Evolutionary conservation across 1,140 invertebrate species (phyloP), one percentile per base, ranked within the genome.

Genomic region (Ganaspis sp.): DNA sequence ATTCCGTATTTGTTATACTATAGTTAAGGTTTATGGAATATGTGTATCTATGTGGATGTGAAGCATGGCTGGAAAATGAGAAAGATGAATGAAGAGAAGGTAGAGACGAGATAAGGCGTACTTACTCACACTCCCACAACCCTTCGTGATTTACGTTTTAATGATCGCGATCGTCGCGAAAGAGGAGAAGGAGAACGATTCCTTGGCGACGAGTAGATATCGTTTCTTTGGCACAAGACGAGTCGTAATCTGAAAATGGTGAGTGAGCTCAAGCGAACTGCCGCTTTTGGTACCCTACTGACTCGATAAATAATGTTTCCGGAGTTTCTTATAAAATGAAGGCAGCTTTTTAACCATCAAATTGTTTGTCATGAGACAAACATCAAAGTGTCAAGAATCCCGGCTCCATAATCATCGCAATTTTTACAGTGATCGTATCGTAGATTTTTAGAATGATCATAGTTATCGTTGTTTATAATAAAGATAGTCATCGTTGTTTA

Each of bases 61-160:
- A n/a, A 23, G 37, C n/a, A n/a, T n/a, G n/a, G n/a, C 26, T 34
- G 26, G 17, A n/a, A 53, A 9, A 49, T 77, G 45, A 49, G 26
- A 73, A 70, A 64, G 49, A 74, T 70, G 70, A 49, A 2, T 21
- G 34, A 58, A 75, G 73, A 53, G 38, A 69, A 74, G 77, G 70
- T 49, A 54, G 69, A 38, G 69, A 29, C 19, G 54, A 38, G 21
- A 77, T 72, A 80, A 54, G 71, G 74, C 53, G 53, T 54, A 54
- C 53, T 54, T 54, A 70, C 70, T 64, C 54, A 37, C 38, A 37
- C 69, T 58, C 71, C 4, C 58, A 21, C n/a, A 74, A 70, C 72
- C 69, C 75, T 74, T 64, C 74, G 71, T 74, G 58, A 79, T 74
- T 74, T 69, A 76, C 69, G 64, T 69, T 73, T 76, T 74, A 80